Conservation (phyloP, 2,888 invertebrate species). For the Lycocerus yunnanus region DNA sequence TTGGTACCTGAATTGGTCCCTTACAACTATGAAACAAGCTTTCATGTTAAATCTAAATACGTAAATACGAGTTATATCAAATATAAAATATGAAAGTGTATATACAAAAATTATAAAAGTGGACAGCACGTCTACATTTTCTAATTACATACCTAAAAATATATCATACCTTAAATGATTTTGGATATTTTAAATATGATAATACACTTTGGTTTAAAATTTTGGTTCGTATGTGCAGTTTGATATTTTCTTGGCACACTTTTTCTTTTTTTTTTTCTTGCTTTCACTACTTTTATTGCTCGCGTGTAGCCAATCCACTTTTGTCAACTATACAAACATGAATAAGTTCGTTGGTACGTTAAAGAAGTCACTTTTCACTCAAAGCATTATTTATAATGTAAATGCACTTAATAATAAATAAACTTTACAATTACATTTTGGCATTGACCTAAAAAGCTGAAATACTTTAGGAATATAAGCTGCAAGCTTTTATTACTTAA, state of each 20-base stretch:
- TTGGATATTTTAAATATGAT: constrained; percentile 5
- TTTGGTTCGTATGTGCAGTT: constrained; percentile 8
- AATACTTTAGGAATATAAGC: neutral
- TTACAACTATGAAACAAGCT: constrained; percentile 27
- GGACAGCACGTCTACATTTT: constrained; percentile 22
- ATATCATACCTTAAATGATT: constrained; percentile 6
- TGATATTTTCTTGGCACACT: constrained; percentile 22
- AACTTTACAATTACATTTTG: neutral
- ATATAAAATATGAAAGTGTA: constrained; percentile 30
- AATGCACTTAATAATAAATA: neutral
- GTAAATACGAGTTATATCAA: constrained; percentile 27
- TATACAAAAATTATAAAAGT: constrained; percentile 21
- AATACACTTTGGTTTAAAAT: constrained; percentile 7
- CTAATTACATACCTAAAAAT: constrained; percentile 22
- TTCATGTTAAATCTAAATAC: constrained; percentile 2
- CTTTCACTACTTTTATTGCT: constrained; percentile 28
- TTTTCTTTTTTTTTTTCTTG: neutral
- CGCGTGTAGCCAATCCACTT: constrained; percentile 16
- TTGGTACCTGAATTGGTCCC: constrained; percentile 30
- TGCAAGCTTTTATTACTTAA: neutral
- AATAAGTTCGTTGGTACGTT: neutral
- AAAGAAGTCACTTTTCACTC: constrained; percentile 2
- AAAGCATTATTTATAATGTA: neutral
- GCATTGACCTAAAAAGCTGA: constrained; percentile 5
- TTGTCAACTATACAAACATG: neutral